Evolutionary conservation across 2,888 invertebrate genomes (phyloP), one percentile per base, ranked within the genome.

Genomic region (Adelphocoris suturalis): DNA sequence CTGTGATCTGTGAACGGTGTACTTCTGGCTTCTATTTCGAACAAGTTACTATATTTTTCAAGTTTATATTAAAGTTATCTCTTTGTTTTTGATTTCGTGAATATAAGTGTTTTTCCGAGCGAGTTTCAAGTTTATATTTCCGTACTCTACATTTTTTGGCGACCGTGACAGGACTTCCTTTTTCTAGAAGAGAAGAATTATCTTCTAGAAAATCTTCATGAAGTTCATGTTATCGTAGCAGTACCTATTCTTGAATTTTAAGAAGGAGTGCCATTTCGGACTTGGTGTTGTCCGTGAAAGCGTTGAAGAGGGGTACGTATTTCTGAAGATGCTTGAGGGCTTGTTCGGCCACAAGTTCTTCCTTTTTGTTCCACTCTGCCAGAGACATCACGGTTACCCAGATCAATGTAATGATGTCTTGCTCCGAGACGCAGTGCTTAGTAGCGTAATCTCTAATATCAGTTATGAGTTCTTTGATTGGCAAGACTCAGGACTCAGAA

Each of bases 191-290:
- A 99, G 96, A 94, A 99, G 96, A 93, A 99, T 96, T 93, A 99
- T 98, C 95, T 99, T 99, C 94, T 98, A 98, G 96, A 99, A 99
- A 94, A 98, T 98, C 93, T 98, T 98, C 98, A 99, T 98, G 94
- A 99, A 99, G 94, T 97, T 98, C 98, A 99, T 99, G 95, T 99
- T 99, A 93, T 98, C 98, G 94, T 99, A 99, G 94, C 99, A 99
- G 94, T 97, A n/a, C n/a, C n/a, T n/a, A 99, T 93, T 99, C 99
- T 94, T 99, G 99, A 92, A 99, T 97, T 94, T 98, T 98, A 92
- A 97, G 95, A 93, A 99, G 95, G 92, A 99, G 95, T 90, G 97
- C 96, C 92, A 98, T 95, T 94, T 99, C 98, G 81, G 98, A 96
- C 93, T 97, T 97, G 91, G 97, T 96, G 91, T 96, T 96, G 93